Conservation (phyloP, 1,140 invertebrate genomes). For the Mizuhopecten yessoensis region DNA sequence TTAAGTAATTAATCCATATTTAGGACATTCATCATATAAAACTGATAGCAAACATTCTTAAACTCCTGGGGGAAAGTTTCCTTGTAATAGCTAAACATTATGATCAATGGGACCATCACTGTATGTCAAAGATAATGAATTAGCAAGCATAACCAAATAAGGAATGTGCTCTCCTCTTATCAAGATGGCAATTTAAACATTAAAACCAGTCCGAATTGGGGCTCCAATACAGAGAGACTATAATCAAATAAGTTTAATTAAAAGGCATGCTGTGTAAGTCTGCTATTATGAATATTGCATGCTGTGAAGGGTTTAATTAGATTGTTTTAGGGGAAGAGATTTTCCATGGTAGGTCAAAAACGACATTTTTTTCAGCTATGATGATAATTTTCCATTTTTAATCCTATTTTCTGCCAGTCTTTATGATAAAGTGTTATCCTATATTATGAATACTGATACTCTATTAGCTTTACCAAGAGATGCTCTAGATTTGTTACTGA, state of each 20-base stretch:
- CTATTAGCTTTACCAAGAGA: no score
- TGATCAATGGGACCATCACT: slow-evolving; percentile 24
- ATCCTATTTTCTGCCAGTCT: not conserved
- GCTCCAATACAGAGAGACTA: not conserved
- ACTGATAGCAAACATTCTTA: slow-evolving; percentile 18
- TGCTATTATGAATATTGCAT: slow-evolving; percentile 39
- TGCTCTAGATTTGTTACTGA: not conserved
- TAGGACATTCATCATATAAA: slow-evolving; percentile 35
- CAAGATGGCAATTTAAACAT: slow-evolving; percentile 39
- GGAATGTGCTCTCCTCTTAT: not conserved
- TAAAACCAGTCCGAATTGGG: slow-evolving; percentile 24
- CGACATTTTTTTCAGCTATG: not conserved
- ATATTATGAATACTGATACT: not conserved
- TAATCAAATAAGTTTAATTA: slow-evolving; percentile 30
- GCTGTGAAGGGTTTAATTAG: not conserved
- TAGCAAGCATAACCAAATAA: slow-evolving; percentile 26
- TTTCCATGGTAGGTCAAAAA: not conserved
- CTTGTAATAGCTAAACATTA: not conserved
- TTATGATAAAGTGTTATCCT: not conserved
- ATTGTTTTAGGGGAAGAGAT: not conserved
- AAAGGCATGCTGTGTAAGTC: not conserved
- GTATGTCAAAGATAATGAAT: not conserved
- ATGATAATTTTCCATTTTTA: not conserved
- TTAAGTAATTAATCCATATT: slow-evolving; percentile 40
- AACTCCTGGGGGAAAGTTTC: not conserved